Percentiles rank a stretch among this genome's conserved stretches.
Conservation (phyloP, 2,113 vertebrate species). For the Anoura caudifer region DNA sequence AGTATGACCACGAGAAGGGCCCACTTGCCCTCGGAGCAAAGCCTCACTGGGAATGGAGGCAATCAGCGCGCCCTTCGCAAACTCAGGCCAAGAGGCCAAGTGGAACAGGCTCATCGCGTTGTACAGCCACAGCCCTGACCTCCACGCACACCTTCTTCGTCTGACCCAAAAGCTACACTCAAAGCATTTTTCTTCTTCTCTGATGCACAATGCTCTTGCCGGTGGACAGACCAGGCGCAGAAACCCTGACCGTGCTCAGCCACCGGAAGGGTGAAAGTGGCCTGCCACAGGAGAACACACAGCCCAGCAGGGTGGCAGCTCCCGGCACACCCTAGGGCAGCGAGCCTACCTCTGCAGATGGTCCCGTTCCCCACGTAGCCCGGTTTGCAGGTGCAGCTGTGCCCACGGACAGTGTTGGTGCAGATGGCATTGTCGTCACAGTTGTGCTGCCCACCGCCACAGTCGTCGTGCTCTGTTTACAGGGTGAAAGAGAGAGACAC, state of each 20-base stretch:
- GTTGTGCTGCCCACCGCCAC: slow-evolving; percentile 84
- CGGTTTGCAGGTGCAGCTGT: slow-evolving; percentile 95
- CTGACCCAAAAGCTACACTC: background rate
- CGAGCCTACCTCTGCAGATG: slow-evolving; percentile 89
- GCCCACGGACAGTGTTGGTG: slow-evolving; percentile 93
- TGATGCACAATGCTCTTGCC: background rate
- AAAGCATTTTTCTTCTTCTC: slow-evolving; percentile 74
- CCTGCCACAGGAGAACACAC: fast-evolving
- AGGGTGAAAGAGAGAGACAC: background rate
- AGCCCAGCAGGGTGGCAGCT: background rate
- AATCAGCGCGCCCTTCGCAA: too few species aligned
- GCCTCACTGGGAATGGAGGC: background rate
- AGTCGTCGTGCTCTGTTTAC: slow-evolving; percentile 91
- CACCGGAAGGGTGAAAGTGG: background rate
- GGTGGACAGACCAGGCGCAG: background rate
- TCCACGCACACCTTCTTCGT: background rate
- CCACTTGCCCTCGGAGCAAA: background rate
- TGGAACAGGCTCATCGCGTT: background rate
- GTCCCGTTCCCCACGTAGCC: slow-evolving; percentile 96
- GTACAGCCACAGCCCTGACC: fast-evolving
- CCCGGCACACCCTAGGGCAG: fast-evolving
- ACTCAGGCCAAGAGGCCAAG: background rate
- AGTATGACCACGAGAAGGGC: fast-evolving
- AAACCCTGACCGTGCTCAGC: background rate
- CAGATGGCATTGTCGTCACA: slow-evolving; percentile 96